Base-by-base conservation (phyloP, 2,888 invertebrate genomes). In the Altica lythri region DNA sequence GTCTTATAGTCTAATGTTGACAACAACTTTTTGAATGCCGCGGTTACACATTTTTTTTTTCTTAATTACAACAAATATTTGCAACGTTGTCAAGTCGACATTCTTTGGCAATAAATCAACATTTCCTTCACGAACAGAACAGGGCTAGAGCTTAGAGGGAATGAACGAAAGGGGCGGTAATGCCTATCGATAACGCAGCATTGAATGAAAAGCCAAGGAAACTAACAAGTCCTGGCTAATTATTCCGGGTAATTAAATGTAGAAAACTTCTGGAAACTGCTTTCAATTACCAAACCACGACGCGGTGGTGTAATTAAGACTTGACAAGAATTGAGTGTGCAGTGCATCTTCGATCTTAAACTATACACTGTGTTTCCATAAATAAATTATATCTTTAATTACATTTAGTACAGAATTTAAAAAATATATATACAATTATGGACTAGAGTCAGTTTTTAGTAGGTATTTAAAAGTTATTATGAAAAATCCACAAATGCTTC, bases 161-260 rank as follows among this genome's bases (percentile, higher is more conserved):
- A n/a, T n/a, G n/a, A n/a, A n/a, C n/a, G 22, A 22, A 13, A 2
- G 40, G 40, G 40, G 6, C n/a, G 18, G 12, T 12, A n/a, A 6
- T 1, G 13, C 19, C n/a, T 25, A 25, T 40, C 34, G 34, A 40
- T 30, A 18, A 10, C 43, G 16, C 30, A 18, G 10, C 27, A 29
- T 30, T 43, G 5, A 30, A 43, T 29, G 29, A 43, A 29, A 43
- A 30, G 27, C 27, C 29, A 32, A 34, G 48, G 49, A 46, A 53
- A 46, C 72, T 74, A 75, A 75, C 75, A 75, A 75, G 74, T 72
- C 72, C 66, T 73, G 75, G 73, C 81, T 45, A 81, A 73, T 80
- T 78, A 80, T 86, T 85, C 71, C 86, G 78, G 79, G 79, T 80
- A 80, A 80, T 80, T 80, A 80, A 79, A 78, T 78, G 77, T 75